These are phyloP conservation scores for Sminthopsis crassicaudata DNA, from an alignment of 2,113 vertebrate species.

Conservation along the genomic window DNA sequence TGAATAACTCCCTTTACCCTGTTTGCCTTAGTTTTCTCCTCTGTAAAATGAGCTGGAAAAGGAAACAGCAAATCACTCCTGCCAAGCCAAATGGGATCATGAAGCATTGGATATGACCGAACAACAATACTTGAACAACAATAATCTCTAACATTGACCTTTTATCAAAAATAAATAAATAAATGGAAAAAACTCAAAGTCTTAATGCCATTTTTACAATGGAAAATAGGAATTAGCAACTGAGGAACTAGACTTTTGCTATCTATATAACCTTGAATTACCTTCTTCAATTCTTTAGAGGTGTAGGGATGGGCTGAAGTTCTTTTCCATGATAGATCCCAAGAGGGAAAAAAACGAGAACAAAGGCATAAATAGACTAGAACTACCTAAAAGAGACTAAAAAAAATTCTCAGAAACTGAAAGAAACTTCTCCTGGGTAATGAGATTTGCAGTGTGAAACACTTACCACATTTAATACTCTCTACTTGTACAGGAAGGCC, in stretches of 20 bases:
- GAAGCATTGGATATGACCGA: background rate
- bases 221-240: background rate
- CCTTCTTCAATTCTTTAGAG: background rate
- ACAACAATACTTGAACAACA: background rate
- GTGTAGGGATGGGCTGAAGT: background rate
- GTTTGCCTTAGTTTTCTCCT: background rate
- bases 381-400: constrained; percentile 19
- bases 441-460: constrained; percentile 50
- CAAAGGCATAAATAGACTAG: constrained; percentile 35
- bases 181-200: background rate
- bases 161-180: background rate
- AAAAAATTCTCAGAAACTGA: constrained; percentile 33
- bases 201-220: background rate
- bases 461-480: constrained; percentile 93
- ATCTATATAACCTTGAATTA: background rate
- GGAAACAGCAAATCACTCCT: background rate
- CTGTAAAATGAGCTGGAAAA: background rate
- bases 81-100: background rate
- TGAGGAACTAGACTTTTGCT: background rate
- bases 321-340: background rate
- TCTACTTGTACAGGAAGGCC: constrained; percentile 93
- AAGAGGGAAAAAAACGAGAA: constrained; percentile 27
- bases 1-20: background rate
- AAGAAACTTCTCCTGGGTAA: constrained; percentile 31
- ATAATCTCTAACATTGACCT: background rate